phyloP scores from a whole-genome alignment of 2,113 vertebrate genomes.

The Entosphenus tridentatus region DNA sequence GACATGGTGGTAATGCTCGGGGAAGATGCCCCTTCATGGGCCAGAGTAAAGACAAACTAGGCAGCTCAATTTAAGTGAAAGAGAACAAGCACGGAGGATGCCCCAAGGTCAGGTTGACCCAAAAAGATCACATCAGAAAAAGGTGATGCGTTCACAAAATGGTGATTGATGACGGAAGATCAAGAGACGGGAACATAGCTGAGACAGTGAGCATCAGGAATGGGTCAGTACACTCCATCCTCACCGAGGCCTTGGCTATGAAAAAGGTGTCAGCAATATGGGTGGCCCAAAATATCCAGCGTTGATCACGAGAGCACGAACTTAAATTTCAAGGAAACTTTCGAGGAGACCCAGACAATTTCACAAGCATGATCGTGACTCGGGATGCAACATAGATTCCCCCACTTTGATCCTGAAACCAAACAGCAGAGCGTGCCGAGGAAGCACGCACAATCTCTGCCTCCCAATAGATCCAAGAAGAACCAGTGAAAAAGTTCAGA shows the following conservation, averaged over 20 bases:
- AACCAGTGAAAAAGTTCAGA: neutral
- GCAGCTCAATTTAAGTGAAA: constrained; percentile 2
- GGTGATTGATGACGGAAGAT: neutral
- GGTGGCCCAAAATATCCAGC: neutral
- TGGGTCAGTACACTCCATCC: neutral
- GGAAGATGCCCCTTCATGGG: neutral
- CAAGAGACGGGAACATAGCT: neutral
- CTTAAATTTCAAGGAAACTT: neutral
- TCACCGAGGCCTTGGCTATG: neutral
- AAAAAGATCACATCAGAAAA: constrained; percentile 4
- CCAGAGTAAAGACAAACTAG: neutral
- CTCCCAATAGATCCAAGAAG: constrained; percentile 3
- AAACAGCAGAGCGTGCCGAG: neutral
- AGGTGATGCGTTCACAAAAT: neutral
- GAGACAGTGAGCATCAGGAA: neutral
- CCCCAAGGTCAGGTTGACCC: neutral
- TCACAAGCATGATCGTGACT: neutral
- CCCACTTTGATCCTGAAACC: constrained; percentile 2
- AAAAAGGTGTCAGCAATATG: constrained; percentile 5
- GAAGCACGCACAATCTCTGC: constrained; percentile 1
- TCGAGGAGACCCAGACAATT: neutral
- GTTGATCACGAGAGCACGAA: neutral
- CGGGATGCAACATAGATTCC: neutral
- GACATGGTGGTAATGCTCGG: neutral
- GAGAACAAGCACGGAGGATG: neutral